Conservation (phyloP, 2,797 vertebrate genomes). For the Neosilurus mollespiculum region DNA sequence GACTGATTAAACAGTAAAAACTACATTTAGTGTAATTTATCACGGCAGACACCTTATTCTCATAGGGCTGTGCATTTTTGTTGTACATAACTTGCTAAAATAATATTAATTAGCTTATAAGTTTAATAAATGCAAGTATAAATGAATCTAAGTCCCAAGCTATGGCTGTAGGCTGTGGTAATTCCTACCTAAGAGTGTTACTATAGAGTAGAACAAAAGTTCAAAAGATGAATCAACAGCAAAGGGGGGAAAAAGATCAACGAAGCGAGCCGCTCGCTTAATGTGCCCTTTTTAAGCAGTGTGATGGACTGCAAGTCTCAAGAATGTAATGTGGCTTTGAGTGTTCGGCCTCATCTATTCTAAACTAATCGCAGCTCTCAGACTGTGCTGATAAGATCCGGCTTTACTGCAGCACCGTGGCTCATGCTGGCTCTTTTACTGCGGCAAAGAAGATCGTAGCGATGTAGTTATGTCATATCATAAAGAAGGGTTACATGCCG, state of each 20-base stretch:
- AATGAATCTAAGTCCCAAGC: neutral
- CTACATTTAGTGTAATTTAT: slow-evolving; percentile 15
- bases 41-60: slow-evolving; percentile 14
- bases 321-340: slow-evolving; percentile 52
- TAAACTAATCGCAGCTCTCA: slow-evolving; percentile 58
- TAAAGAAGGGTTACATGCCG: slow-evolving; percentile 53
- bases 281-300: slow-evolving; percentile 51
- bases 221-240: neutral
- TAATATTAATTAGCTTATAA: slow-evolving; percentile 17
- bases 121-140: slow-evolving; percentile 19
- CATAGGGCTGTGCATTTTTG: neutral
- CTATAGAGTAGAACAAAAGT: slow-evolving; percentile 2
- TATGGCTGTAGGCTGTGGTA: neutral
- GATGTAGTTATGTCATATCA: slow-evolving; percentile 48
- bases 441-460: slow-evolving; percentile 40
- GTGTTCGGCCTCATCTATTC: slow-evolving; percentile 40
- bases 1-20: slow-evolving; percentile 31
- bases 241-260: neutral
- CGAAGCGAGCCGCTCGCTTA: slow-evolving; percentile 14
- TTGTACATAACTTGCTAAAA: slow-evolving; percentile 5
- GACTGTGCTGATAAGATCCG: slow-evolving; percentile 44
- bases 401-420: slow-evolving; percentile 44
- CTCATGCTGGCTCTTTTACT: slow-evolving; percentile 45
- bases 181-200: neutral
- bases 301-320: slow-evolving; percentile 54